These are phyloP conservation scores for Apeltes quadracus DNA, from an alignment of 2,113 vertebrate species.

Conservation along the genomic window DNA sequence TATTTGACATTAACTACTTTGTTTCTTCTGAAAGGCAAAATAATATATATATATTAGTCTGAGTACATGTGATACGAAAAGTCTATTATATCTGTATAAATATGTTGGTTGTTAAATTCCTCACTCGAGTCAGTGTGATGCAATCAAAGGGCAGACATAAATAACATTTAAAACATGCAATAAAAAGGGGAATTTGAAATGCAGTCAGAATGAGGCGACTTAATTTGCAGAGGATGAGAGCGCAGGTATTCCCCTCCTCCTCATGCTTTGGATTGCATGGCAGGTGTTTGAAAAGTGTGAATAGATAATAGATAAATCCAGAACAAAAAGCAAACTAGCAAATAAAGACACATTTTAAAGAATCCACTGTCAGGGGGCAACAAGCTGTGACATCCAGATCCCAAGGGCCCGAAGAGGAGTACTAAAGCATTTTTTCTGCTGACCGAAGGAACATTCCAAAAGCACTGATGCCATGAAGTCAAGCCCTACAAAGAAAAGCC, in stretches of 20 bases:
- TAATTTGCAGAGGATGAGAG: conserved; percentile 46
- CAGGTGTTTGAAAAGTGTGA: neutral
- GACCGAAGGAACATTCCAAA: conserved; percentile 50
- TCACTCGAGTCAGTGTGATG: neutral
- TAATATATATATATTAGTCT: too few relatives aligned
- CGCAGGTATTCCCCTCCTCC: conserved; percentile 64
- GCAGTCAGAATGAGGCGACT: conserved; percentile 45
- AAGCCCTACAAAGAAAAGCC: conserved; percentile 48
- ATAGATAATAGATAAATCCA: neutral
- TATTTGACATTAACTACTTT: neutral
- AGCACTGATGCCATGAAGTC: conserved; percentile 53
- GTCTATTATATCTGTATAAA: neutral
- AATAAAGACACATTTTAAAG: neutral
- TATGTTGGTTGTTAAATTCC: neutral
- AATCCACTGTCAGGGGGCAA: neutral
- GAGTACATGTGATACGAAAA: neutral
- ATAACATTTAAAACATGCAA: conserved; percentile 7
- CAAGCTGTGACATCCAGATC: conserved; percentile 1
- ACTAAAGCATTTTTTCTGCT: conserved; percentile 47
- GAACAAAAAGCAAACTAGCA: neutral
- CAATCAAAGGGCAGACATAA: conserved; percentile 6
- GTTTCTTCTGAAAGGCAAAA: conserved; percentile 1
- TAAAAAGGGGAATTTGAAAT: conserved; percentile 53
- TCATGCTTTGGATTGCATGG: conserved; percentile 2
- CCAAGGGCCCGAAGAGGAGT: neutral